Conservation (phyloP, 1,140 invertebrate genomes). For the Mercenaria mercenaria region DNA sequence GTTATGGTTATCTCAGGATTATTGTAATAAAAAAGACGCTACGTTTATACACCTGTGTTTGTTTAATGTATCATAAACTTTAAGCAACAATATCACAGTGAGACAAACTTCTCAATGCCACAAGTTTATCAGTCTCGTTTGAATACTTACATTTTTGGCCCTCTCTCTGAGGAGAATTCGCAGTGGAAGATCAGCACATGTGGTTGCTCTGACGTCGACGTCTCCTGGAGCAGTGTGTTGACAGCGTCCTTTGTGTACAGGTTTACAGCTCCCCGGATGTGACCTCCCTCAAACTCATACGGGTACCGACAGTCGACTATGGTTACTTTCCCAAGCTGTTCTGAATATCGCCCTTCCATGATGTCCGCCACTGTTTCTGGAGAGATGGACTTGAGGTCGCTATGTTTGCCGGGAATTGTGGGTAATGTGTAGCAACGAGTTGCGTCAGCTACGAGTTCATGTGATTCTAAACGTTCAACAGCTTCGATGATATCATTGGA, state of each 20-base stretch:
- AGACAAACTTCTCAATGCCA: no score
- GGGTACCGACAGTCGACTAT: conserved; percentile 93
- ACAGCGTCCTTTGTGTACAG: conserved; percentile 92
- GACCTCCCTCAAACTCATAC: conserved; percentile 98
- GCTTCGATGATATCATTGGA: conserved; percentile 19
- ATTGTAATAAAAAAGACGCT: no score
- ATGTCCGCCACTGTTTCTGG: conserved; percentile 87
- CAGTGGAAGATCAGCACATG: conserved; percentile 98
- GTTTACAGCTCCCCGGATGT: conserved; percentile 94
- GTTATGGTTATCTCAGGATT: no score
- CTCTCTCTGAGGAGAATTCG: conserved; percentile 97
- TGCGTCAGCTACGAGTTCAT: conserved; percentile 89
- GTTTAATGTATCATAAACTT: no score
- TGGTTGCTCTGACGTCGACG: conserved; percentile 86
- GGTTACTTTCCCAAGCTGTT: conserved; percentile 77
- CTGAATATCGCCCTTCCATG: conserved; percentile 72
- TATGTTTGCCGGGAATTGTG: conserved; percentile 90
- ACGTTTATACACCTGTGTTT: no score
- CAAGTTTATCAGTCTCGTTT: no score
- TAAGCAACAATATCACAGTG: no score
- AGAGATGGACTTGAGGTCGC: conserved; percentile 94
- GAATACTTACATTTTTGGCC: conserved; percentile 76
- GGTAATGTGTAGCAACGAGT: conserved; percentile 92
- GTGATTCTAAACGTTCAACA: conserved; percentile 27
- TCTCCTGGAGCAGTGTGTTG: conserved; percentile 82